A percentile compares a stretch with the other conserved stretches of the same genome.
These are phyloP conservation scores for Cistogaster globosa DNA, from an alignment of 2,888 invertebrate species.

Conservation along the genomic window DNA sequence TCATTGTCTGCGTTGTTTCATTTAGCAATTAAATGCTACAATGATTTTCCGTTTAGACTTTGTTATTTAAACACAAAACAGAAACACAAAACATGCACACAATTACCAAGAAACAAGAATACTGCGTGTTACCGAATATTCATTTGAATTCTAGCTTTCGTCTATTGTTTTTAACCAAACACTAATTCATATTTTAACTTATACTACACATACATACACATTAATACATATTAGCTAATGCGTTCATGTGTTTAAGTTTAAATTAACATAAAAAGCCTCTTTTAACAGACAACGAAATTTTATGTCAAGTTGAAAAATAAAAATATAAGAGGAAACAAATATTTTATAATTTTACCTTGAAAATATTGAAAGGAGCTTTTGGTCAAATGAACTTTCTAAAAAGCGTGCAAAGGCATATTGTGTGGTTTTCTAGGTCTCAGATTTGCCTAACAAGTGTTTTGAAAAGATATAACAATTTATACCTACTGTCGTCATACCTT, in stretches of 20 bases:
- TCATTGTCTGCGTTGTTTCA: conserved; percentile 13
- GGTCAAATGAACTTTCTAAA: no score
- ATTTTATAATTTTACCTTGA: no score
- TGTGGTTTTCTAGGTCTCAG: no score
- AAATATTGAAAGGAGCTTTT: no score
- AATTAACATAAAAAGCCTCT: neutral
- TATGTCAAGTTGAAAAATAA: no score
- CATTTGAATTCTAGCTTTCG: conserved; percentile 11
- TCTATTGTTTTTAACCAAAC: conserved; percentile 20
- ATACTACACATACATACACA: neutral
- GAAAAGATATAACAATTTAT: no score
- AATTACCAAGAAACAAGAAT: conserved; percentile 4
- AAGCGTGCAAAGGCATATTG: no score
- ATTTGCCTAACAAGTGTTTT: no score
- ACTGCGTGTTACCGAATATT: neutral
- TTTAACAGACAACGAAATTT: neutral
- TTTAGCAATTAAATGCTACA: conserved; percentile 61
- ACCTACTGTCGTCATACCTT: no score
- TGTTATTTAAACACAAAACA: no score
- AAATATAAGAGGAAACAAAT: no score
- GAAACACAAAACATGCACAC: neutral
- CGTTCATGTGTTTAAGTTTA: no score
- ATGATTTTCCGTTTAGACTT: conserved; percentile 41
- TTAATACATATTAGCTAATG: neutral
- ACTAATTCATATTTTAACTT: conserved; percentile 2